A percentile compares a stretch with the other conserved stretches of the same genome.
phyloP scores from a whole-genome alignment of 2,888 invertebrate species.

The Orthosia cruda region DNA sequence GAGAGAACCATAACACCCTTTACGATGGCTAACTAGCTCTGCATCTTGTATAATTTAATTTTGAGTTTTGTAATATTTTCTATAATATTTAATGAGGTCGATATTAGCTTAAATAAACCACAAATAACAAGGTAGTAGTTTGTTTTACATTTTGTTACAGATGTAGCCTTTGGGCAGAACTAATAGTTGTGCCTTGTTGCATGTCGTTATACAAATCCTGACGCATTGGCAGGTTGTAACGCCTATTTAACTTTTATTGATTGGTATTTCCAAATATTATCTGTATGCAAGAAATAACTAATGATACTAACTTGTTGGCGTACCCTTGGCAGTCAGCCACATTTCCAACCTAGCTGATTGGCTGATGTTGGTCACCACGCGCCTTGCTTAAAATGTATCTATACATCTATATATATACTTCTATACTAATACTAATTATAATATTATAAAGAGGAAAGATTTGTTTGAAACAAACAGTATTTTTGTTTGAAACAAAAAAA shows the following conservation, averaged over 20 bases:
- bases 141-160: constrained; percentile 51
- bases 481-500: too few species aligned
- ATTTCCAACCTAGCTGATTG: background rate
- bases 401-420: too few species aligned
- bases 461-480: too few species aligned
- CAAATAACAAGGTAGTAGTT: constrained; percentile 54
- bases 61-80: constrained; percentile 38
- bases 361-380: background rate
- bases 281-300: background rate
- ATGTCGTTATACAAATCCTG: constrained; percentile 29
- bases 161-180: constrained; percentile 45
- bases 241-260: constrained; percentile 40
- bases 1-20: constrained; percentile 3
- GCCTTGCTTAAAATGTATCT: too few species aligned
- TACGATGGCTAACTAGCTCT: constrained; percentile 1
- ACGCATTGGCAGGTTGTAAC: constrained; percentile 25
- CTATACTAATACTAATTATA: too few species aligned
- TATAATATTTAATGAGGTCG: constrained; percentile 51
- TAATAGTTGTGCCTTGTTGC: constrained; percentile 34
- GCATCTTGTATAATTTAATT: constrained; percentile 1
- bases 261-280: constrained; percentile 52
- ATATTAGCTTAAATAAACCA: constrained; percentile 61
- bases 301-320: background rate
- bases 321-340: background rate
- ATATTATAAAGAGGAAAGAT: too few species aligned